Conservation (phyloP, 2,113 vertebrate genomes). For the Pipra filicauda region DNA sequence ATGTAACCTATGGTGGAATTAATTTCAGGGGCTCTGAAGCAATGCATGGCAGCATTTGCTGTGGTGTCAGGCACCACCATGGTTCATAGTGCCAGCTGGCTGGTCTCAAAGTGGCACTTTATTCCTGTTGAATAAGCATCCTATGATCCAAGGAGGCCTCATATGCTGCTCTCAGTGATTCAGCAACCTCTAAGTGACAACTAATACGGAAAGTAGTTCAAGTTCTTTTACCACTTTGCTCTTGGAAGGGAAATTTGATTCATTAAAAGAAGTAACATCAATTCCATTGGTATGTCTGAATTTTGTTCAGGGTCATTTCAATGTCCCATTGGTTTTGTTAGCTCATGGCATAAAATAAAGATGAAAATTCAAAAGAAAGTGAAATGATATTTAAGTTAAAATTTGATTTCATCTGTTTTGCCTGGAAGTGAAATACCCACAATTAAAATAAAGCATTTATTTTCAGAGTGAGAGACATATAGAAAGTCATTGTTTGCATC, state of each 20-base stretch:
- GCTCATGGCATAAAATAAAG: background rate
- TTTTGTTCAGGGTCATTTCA: background rate
- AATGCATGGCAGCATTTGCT: background rate
- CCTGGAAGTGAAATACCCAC: background rate
- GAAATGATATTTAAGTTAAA: background rate
- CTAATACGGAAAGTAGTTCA: background rate
- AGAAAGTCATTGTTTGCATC: background rate
- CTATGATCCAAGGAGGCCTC: background rate
- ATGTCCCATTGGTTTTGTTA: background rate
- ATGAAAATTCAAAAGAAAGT: background rate
- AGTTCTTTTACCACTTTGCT: background rate
- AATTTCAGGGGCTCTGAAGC: background rate
- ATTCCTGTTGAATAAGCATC: background rate
- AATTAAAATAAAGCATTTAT: background rate
- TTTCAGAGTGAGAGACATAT: background rate
- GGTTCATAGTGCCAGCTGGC: background rate
- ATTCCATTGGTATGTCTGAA: background rate
- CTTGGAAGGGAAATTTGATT: background rate
- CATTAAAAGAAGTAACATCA: background rate
- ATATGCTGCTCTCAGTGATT: background rate
- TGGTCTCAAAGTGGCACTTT: accelerated
- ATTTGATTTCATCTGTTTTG: background rate
- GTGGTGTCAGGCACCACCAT: background rate
- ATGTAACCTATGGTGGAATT: background rate
- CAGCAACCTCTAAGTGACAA: background rate